These are phyloP conservation scores for Muscicapa comitata DNA, from an alignment of 2,797 vertebrate genomes.

Conservation along the genomic window DNA sequence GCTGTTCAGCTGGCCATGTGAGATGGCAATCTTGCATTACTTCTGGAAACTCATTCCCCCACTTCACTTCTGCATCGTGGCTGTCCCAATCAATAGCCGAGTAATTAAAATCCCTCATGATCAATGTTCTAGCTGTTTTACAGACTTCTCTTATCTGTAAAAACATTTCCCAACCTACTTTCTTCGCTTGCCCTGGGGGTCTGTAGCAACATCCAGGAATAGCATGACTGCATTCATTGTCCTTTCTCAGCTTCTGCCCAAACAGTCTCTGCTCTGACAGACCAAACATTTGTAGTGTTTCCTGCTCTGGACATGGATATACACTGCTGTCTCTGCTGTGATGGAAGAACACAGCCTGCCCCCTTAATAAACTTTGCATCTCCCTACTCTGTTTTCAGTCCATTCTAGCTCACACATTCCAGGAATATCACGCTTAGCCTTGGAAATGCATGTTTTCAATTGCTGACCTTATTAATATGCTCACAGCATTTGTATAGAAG, in stretches of 20 bases:
- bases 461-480: constrained; percentile 62
- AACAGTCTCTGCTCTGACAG: neutral
- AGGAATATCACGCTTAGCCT: constrained; percentile 23
- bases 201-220: constrained; percentile 34
- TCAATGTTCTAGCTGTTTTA: constrained; percentile 59
- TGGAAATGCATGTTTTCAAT: constrained; percentile 28
- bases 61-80: neutral
- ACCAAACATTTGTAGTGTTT: constrained; percentile 18
- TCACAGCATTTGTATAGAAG: constrained; percentile 41
- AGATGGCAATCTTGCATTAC: constrained; percentile 55
- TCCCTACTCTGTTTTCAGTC: neutral
- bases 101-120: constrained; percentile 56
- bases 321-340: neutral
- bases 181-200: constrained; percentile 34
- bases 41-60: constrained; percentile 27
- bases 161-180: constrained; percentile 51
- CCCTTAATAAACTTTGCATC: neutral
- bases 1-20: constrained; percentile 12
- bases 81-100: constrained; percentile 26
- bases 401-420: neutral
- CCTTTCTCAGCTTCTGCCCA: constrained; percentile 38
- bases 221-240: constrained; percentile 21
- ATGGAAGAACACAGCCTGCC: neutral
- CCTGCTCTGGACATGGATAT: neutral
- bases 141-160: constrained; percentile 46